Evolutionary conservation across 1,140 invertebrate genomes (phyloP), one percentile per base, ranked within the genome.

Genomic region (Eumaeus atala): DNA sequence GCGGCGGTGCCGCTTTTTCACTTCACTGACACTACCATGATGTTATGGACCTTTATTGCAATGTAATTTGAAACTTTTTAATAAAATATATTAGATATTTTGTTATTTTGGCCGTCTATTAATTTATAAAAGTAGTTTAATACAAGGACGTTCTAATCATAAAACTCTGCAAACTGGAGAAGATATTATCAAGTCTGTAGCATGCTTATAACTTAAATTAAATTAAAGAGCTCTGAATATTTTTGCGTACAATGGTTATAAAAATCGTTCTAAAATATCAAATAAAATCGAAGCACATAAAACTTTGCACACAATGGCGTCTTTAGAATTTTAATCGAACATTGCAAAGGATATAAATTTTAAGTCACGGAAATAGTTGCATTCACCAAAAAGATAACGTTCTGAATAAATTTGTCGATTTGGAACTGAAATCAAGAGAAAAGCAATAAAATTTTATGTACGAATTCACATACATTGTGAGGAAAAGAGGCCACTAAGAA

Each of bases 401-500:
- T 44, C 40, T 16, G 40, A 44, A 44, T 44, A 44, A 44, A 44
- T 44, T 44, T 44, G 40, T 44, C 40, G 40, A 44, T 16, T 44
- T 44, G 40, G 40, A 16, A 44, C 40, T 44, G 40, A 44, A 44
- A 44, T 44, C 40, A 44, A 44, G 40, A 44, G 40, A 44, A 44
- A 44, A 17, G 40, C 40, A 14, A 58, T 64, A 64, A 61, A 58
- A 61, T 64, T 55, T 64, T 61, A 58, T 64, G 58, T 53, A 57
- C 54, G 55, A 61, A 64, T 61, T 61, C 62, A 58, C 62, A 61
- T 64, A 60, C 55, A 64, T 64, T 64, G 58, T 58, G 55, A 66
- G 71, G 63, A 77, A 77, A 72, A 63, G 69, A 67, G 73, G 62
- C 65, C 70, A 72, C 62, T 72, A 75, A 72, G 66, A 62, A 70